Conservation (phyloP, 2,888 invertebrate genomes). For the Aromia moschata region DNA sequence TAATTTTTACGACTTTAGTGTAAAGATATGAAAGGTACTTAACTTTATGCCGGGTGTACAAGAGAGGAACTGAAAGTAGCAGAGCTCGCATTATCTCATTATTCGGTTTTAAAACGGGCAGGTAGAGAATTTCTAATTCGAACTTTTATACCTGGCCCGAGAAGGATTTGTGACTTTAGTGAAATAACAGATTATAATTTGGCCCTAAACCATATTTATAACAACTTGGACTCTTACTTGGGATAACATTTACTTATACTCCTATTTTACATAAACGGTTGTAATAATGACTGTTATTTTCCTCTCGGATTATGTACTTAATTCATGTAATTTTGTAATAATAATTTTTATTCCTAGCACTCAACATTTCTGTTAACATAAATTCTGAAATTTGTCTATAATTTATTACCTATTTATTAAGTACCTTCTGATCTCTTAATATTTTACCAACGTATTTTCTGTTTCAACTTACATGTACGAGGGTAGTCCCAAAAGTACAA, state of each 20-base stretch:
- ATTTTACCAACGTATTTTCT: no score
- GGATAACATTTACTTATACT: slow-evolving; percentile 8
- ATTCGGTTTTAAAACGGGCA: slow-evolving; percentile 23
- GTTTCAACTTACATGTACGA: no score
- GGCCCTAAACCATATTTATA: slow-evolving; percentile 37
- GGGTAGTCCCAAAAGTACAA: no score
- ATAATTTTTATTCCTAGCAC: slow-evolving; percentile 3
- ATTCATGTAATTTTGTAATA: slow-evolving; percentile 31
- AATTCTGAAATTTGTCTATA: not conserved
- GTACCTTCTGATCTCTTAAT: no score
- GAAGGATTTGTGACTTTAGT: slow-evolving; percentile 38
- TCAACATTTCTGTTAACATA: slow-evolving; percentile 1
- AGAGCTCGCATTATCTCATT: slow-evolving; percentile 16
- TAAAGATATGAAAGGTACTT: not conserved
- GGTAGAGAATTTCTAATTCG: slow-evolving; percentile 35
- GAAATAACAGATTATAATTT: slow-evolving; percentile 38
- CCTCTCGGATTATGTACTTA: not conserved
- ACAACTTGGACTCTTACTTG: slow-evolving; percentile 27
- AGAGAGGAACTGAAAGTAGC: slow-evolving; percentile 7
- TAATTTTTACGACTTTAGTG: slow-evolving; percentile 10
- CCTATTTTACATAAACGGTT: slow-evolving; percentile 26
- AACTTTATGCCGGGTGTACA: slow-evolving; percentile 8
- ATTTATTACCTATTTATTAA: no score
- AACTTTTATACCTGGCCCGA: slow-evolving; percentile 26
- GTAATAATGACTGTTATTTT: slow-evolving; percentile 35